Base-by-base conservation (phyloP, 2,113 vertebrate genomes). In the Hyla sarda region DNA sequence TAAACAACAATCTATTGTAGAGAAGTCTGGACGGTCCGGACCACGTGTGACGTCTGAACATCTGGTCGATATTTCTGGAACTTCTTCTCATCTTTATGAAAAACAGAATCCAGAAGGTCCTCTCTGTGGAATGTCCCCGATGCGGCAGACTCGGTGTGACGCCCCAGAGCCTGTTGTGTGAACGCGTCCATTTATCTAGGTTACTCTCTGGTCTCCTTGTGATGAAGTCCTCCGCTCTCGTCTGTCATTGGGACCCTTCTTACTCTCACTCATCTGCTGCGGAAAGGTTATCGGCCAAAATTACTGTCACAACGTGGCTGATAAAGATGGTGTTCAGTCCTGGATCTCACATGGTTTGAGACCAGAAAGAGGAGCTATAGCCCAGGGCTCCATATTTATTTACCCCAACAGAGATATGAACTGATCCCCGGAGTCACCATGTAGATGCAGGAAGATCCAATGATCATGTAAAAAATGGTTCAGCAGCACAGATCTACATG, bases 1-100 rank as follows among this genome's bases (percentile, higher is more conserved):
- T 60, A 60, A 60, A 80, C 34, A 80, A 62, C 54, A 79, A 58
- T 56, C 30, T 58, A 56, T 56, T 56, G 30, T 60, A 54, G 23
- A 21, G 25, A 5, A 56, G 50, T 28, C 32, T 41, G 52, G 11
- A 32, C 19, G 48, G 73, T 50, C 30, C 10, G 30, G 75, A 78
- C n/a, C 17, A 54, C 8, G 25, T 30, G 7, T 25, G 56, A 45
- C n/a, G 77, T 8, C 54, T 76, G 54, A 41, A 80, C 34, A 58
- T 62, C 77, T 60, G 77, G 12, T 37, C 52, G 21, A 16, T 17
- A 1, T 45, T 45, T 25, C 14, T 7, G 17, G 25, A 23, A n/a
- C 21, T 45, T 45, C 2, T 45, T 45, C 71, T 45, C 37, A 41
- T 52, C 37, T 34, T 78, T 56, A 32, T 34, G 21, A 21, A 34